phyloP scores from a whole-genome alignment of 2,113 vertebrate species.

The Trichomycterus rosablanca region DNA sequence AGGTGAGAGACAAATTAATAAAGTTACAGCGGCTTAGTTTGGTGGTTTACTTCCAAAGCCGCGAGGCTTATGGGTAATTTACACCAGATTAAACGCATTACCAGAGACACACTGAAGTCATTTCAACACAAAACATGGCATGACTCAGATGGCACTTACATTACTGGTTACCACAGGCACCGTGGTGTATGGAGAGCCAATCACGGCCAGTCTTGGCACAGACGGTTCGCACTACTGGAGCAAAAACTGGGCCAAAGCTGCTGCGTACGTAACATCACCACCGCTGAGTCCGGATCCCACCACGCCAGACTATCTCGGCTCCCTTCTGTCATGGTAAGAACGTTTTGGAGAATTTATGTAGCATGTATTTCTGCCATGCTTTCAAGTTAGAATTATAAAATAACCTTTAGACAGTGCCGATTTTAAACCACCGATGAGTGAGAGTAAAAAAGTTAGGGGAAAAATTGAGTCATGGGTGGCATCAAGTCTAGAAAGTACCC shows the following conservation, averaged over 20 bases:
- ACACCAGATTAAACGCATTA: background rate
- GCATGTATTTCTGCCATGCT: background rate
- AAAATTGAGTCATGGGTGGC: conserved; percentile 6
- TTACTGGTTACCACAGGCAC: conserved; percentile 70
- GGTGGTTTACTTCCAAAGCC: background rate
- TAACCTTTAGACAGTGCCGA: background rate
- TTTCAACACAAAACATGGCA: no score
- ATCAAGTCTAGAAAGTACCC: background rate
- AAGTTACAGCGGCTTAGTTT: background rate
- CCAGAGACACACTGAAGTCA: background rate
- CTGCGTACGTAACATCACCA: conserved; percentile 93
- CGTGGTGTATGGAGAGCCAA: conserved; percentile 93
- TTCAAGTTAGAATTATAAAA: conserved; percentile 1
- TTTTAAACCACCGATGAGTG: background rate
- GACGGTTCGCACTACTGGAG: conserved; percentile 98
- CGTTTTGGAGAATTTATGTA: background rate
- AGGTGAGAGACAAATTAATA: conserved; percentile 66
- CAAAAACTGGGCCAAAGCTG: conserved; percentile 98
- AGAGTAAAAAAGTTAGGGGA: background rate
- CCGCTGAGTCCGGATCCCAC: conserved; percentile 93
- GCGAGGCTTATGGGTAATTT: background rate
- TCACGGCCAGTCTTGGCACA: conserved; percentile 91
- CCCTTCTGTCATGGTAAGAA: conserved; percentile 90
- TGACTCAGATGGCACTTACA: conserved; percentile 21
- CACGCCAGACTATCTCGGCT: conserved; percentile 96